A percentile compares a stretch with the other conserved stretches of the same genome.
These are phyloP conservation scores for Biston stratarius DNA, from an alignment of 2,888 invertebrate genomes.

Conservation along the genomic window DNA sequence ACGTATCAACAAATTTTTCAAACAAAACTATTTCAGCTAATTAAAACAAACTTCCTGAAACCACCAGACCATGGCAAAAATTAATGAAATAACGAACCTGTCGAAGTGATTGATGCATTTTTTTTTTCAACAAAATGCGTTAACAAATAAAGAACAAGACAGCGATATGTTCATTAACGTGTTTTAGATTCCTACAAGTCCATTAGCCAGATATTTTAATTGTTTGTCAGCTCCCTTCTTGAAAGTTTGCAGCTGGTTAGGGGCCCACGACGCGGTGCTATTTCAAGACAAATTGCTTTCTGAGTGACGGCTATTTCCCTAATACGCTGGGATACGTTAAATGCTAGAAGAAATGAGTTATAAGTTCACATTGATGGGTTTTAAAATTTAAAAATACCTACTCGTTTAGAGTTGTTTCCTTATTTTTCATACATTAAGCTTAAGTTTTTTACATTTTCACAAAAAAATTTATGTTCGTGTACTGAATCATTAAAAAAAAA, in stretches of 20 bases:
- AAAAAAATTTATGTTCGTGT: too few species aligned
- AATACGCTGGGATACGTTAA: slow-evolving; percentile 40
- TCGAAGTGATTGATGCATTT: slow-evolving; percentile 65
- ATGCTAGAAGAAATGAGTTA: background rate
- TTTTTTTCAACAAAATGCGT: slow-evolving; percentile 50
- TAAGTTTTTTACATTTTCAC: too few species aligned
- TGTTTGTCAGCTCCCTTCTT: slow-evolving; percentile 65
- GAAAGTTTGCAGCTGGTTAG: slow-evolving; percentile 80
- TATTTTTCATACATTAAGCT: too few species aligned
- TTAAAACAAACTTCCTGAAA: slow-evolving; percentile 18
- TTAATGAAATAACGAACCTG: slow-evolving; percentile 57
- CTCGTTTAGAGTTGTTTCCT: too few species aligned
- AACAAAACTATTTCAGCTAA: background rate
- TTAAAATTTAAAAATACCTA: too few species aligned
- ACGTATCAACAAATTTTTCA: background rate
- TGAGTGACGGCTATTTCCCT: slow-evolving; percentile 72
- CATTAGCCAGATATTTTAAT: slow-evolving; percentile 86
- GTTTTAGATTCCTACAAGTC: slow-evolving; percentile 77
- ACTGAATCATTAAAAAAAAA: too few species aligned
- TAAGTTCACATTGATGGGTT: too few species aligned
- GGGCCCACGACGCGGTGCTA: slow-evolving; percentile 71
- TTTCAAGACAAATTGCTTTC: slow-evolving; percentile 83
- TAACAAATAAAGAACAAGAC: slow-evolving; percentile 71
- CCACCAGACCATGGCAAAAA: slow-evolving; percentile 38
- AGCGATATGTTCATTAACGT: slow-evolving; percentile 83